Percentiles rank a stretch among this genome's conserved stretches.
These are phyloP conservation scores for Ophiothrix spiculata DNA, from an alignment of 35 echinoderm and acorn worm species.

Conservation along the genomic window DNA sequence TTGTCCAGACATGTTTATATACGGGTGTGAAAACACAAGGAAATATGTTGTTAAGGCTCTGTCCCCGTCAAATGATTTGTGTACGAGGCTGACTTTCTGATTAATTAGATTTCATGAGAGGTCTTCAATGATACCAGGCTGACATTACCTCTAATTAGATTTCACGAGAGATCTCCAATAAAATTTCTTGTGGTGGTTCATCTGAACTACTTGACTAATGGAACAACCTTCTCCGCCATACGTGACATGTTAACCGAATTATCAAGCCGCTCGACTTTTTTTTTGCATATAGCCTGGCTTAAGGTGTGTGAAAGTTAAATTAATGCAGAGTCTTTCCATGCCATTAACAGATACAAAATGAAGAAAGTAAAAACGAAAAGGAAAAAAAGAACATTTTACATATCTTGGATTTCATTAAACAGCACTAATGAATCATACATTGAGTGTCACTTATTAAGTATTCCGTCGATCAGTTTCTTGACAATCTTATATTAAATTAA, in stretches of 20 bases:
- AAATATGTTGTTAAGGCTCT: neutral
- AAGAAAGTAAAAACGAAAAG: neutral
- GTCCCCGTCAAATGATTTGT: neutral
- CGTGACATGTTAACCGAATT: conserved; percentile 12
- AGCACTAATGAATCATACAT: neutral
- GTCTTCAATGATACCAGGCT: neutral
- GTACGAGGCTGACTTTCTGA: neutral
- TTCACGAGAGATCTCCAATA: conserved; percentile 6
- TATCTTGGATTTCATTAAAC: neutral
- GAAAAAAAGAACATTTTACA: neutral
- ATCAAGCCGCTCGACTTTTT: neutral
- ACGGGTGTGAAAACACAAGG: neutral
- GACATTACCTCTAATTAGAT: conserved; percentile 4
- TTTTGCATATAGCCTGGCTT: neutral
- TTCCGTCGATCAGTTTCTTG: no score
- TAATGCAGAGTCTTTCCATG: neutral
- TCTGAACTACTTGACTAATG: neutral
- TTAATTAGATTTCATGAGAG: conserved; percentile 7
- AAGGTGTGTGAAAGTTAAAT: conserved; percentile 7
- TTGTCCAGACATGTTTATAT: neutral
- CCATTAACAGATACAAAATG: neutral
- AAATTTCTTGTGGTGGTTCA: conserved; percentile 11
- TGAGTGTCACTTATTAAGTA: no score
- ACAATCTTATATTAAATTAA: no score
- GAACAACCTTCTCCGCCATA: neutral